These are phyloP conservation scores for Leistus spinibarbis DNA, from an alignment of 2,888 invertebrate genomes.

Conservation along the genomic window DNA sequence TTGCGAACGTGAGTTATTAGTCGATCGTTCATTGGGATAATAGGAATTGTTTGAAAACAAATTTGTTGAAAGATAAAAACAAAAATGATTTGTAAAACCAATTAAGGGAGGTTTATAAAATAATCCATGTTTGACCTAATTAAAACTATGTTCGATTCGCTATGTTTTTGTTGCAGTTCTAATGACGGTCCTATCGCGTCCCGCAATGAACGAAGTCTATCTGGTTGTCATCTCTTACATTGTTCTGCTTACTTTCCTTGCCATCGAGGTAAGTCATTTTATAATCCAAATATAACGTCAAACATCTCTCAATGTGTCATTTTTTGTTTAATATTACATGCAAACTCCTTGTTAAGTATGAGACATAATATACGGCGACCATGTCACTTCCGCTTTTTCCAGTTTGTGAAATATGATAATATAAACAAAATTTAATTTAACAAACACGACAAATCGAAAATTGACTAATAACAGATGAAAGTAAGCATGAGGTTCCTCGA, in stretches of 20 bases:
- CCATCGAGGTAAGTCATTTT: conserved; percentile 64
- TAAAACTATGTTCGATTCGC: conserved; percentile 2
- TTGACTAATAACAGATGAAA: too few relatives aligned
- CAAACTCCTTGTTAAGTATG: background rate
- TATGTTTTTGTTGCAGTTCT: conserved; percentile 63
- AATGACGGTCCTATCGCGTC: conserved; percentile 76
- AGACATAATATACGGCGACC: background rate
- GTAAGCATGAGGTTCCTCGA: too few relatives aligned
- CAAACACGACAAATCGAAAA: too few relatives aligned
- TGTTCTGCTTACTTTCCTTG: conserved; percentile 77
- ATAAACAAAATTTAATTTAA: too few relatives aligned
- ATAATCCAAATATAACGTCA: too few relatives aligned
- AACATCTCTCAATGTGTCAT: background rate
- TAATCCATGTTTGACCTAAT: background rate
- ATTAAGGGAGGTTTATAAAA: background rate
- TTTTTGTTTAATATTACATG: background rate
- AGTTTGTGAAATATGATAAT: too few relatives aligned
- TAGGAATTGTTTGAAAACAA: background rate
- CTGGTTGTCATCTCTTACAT: conserved; percentile 84
- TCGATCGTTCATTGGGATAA: too few relatives aligned
- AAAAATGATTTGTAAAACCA: background rate
- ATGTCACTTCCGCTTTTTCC: too few relatives aligned
- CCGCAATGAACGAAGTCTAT: conserved; percentile 88
- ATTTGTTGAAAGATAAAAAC: background rate
- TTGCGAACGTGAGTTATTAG: too few relatives aligned